Base-by-base conservation (phyloP, 2,888 invertebrate genomes). In the Spodoptera littoralis region DNA sequence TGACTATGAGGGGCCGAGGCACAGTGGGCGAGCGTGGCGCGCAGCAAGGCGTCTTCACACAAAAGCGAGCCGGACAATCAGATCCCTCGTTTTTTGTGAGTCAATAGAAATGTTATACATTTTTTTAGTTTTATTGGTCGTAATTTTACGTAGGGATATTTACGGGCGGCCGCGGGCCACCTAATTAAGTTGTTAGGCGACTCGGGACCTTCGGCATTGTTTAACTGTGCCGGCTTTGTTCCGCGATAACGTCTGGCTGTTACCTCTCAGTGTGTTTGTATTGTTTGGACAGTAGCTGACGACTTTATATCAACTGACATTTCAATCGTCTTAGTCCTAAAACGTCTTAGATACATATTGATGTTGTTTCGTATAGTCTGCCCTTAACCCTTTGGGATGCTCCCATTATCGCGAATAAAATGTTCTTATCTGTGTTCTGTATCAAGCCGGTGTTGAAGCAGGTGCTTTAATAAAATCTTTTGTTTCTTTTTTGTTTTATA, bases 141-240 rank as follows among this genome's bases (percentile, higher is more conserved):
- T 94, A 92, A 94, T 94, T 94, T 94, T 88, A 93, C 93, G 90
- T 93, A 83, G 88, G 89, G 87, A 92, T 94, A 93, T 94, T 94
- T 94, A 94, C 92, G 92, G 91, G 89, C 92, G 89, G 90, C 92
- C 90, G 87, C 88, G 89, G 93, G 90, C 90, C 92, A 89, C 90
- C 92, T 94, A 94, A 94, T 94, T 94, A 94, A 94, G 94, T 93
- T 94, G 94, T 94, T 94, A 93, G 91, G 89, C 77, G 89, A 90
- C 90, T 90, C 84, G 85, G 83, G 85, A 84, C 87, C 87, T 87
- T 88, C 85, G 84, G 88, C 87, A 91, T 94, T 93, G 93, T 94
- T 93, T 90, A 90, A 90, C 86, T 85, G 85, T 82, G 84, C 76
- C 85, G 86, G 84, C 86, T 87, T 90, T 91, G 89, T 91, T 88